Evolutionary conservation across 2,797 vertebrate species (phyloP).

Genomic region (Ambastaia sidthimunki): DNA sequence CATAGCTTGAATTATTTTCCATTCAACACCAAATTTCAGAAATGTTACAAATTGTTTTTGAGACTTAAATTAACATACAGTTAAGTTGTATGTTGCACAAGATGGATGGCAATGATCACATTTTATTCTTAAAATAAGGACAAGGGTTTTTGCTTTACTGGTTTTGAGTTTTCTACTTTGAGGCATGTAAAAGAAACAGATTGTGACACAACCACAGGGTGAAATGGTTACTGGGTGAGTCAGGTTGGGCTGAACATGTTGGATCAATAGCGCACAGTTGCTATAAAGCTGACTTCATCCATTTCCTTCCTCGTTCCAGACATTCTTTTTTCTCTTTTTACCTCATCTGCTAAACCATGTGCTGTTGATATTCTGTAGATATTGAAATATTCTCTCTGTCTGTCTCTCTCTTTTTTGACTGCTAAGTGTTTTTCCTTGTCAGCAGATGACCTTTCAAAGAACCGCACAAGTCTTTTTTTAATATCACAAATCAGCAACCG

Average conservation of each 20-base stretch:
- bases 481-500: constrained; percentile 54
- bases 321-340: constrained; percentile 6
- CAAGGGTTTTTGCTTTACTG: too few species aligned
- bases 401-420: constrained; percentile 20
- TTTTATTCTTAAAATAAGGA: too few species aligned
- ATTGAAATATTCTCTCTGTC: constrained; percentile 58
- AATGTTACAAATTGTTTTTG: too few species aligned
- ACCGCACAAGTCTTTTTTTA: constrained; percentile 6
- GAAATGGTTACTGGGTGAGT: constrained; percentile 44
- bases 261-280: constrained; percentile 33
- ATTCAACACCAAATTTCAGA: too few species aligned
- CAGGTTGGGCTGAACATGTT: constrained; percentile 40
- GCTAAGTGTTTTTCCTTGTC: constrained; percentile 45
- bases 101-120: too few species aligned
- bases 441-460: neutral
- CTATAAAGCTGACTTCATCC: constrained; percentile 19
- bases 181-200: neutral
- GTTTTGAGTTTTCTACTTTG: too few species aligned
- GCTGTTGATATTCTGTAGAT: constrained; percentile 41
- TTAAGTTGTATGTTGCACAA: too few species aligned
- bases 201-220: constrained; percentile 19
- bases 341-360: constrained; percentile 35
- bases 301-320: neutral
- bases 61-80: too few species aligned
- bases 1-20: too few species aligned